phyloP scores from a whole-genome alignment of 1,140 invertebrate species.

The Paraescarpia echinospica region DNA sequence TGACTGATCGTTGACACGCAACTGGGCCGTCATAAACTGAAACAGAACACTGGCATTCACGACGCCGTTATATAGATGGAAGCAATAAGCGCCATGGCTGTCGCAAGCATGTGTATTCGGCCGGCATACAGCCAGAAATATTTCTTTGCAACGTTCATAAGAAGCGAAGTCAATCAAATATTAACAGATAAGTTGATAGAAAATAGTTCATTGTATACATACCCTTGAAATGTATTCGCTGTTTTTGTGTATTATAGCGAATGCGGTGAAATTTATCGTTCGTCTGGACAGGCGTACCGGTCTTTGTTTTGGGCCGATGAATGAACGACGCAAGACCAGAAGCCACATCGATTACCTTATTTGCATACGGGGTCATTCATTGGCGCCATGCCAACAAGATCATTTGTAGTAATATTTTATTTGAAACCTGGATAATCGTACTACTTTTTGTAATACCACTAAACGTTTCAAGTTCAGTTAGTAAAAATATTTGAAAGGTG shows the following conservation, averaged over 20 bases:
- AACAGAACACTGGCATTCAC: not conserved
- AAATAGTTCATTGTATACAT: not conserved
- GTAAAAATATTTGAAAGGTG: not conserved
- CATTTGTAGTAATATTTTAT: not conserved
- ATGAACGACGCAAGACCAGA: not conserved
- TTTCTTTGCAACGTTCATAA: not conserved
- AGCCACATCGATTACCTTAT: conserved; percentile 5
- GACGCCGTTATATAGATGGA: not conserved
- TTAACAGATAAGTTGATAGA: not conserved
- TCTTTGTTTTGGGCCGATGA: conserved; percentile 4
- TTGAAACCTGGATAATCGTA: not conserved
- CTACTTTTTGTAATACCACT: not conserved
- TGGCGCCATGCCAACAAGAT: not conserved
- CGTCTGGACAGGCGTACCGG: not conserved
- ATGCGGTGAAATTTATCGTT: not conserved
- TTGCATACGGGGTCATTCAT: conserved; percentile 4
- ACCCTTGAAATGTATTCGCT: conserved; percentile 5
- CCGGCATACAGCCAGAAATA: not conserved
- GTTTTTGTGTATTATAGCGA: conserved; percentile 1
- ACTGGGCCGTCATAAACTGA: not conserved
- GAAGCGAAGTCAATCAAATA: conserved; percentile 1
- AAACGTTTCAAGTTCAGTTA: not conserved
- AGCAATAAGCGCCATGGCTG: not conserved
- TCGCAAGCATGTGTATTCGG: not conserved
- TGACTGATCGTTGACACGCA: not conserved